Base-by-base conservation (phyloP, 2,113 vertebrate genomes). In the Hippopotamus amphibius region DNA sequence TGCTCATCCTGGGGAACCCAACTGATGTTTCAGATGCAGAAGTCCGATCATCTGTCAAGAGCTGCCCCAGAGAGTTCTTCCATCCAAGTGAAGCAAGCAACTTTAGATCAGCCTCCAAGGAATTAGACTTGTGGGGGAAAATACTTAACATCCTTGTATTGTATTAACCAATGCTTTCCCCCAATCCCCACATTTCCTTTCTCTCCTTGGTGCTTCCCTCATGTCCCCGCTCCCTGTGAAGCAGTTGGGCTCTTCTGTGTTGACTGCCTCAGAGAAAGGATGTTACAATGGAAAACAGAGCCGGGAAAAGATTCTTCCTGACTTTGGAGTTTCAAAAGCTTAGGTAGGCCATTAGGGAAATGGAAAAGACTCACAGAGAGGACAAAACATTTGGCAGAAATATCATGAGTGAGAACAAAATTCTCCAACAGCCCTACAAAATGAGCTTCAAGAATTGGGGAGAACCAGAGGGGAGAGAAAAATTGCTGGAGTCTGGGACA, bases 321-420 rank as follows among this genome's bases (percentile, higher is more conserved):
- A 95, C 57, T 61, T 95, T 53, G 37, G 72, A 74, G 14, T 94
- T 95, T 96, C 71, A 93, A 91, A 97, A 84, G 63, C 22, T 61
- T 71, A 94, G 48, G 82, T 71, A 95, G 59, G 90, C 41, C 50
- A 59, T 80, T 59, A 57, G 50, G 79, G 90, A 93, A 95, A 22
- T 95, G 65, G 83, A 83, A 96, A 97, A 97, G 85, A 68, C 55
- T 50, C 82, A 92, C 43, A 97, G 92, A 94, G 93, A 93, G 48
- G 53, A 86, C 41, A 79, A 91, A 89, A 69, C 33, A 69, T 46
- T 86, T 83, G 89, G 50, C 63, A 89, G 79, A 88, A 95, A 71
- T 95, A 83, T 50, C 15, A 41, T 19, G 66, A 90, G 50, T 63
- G 41, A 97, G 71, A 74, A 88, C 33, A 85, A 24, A 90, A 53